Base-by-base conservation (phyloP, 2,888 invertebrate species). In the Pseudoips prasinana region DNA sequence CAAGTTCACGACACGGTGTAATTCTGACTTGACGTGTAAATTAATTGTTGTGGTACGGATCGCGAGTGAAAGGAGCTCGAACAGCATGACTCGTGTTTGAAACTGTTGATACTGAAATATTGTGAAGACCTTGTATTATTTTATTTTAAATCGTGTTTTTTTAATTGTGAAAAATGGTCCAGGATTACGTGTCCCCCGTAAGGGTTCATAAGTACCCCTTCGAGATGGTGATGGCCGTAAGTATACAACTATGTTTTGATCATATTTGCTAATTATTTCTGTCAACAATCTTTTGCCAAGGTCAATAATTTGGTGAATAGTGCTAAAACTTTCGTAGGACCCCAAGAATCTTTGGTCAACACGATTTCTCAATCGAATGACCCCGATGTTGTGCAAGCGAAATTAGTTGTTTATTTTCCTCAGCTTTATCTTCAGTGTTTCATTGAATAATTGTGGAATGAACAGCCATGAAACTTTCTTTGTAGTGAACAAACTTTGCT, bases 151-250 rank as follows among this genome's bases (percentile, higher is more conserved):
- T 59, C 44, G 47, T 63, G 68, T 64, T 58, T 67, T 61, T 59
- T 43, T 26, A 49, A 33, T 40, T 52, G 62, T 69, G 69, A 90
- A 78, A 55, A 75, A 98, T 98, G 98, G 98, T 98, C 71, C 98
- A 98, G 88, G 96, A 96, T 80, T 98, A 96, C 88, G 95, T 96
- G 78, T 96, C 97, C 51, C 98, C 98, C 61, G 94, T 98, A 32
- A 92, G 98, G 91, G 96, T 98, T 57, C 98, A 98, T 90, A 97
- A 97, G 87, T 93, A 95, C 81, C 94, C 97, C 30, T 98, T 98
- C 85, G 97, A 98, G 85, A 91, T 98, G 80, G 96, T 98, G 61
- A 98, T 98, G 98, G 94, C 94, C 90, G 97, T 97, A 86, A 92
- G 95, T 92, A 79, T 41, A 49, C 31, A 25, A 4, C 8, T 28